A percentile compares a stretch with the other conserved stretches of the same genome.
Conservation (phyloP, 1,140 invertebrate species). For the Anoplophora glabripennis region DNA sequence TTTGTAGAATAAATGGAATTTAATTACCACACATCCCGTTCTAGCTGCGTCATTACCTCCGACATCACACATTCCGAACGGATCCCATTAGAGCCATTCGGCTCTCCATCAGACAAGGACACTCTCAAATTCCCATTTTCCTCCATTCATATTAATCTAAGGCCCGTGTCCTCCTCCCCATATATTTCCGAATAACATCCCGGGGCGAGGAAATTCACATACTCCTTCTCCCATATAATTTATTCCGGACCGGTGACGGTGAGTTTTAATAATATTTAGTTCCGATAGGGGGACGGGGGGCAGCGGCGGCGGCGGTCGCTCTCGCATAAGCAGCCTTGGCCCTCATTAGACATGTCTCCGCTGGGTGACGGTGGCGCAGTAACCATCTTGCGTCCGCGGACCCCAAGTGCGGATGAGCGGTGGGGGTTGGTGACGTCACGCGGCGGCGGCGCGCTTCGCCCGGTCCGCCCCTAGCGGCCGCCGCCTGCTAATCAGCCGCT, state of each 20-base stretch:
- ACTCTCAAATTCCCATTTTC: neutral
- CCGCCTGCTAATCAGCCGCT: constrained; percentile 13
- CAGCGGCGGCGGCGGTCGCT: constrained; percentile 8
- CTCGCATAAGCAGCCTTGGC: constrained; percentile 17
- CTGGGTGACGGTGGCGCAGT: constrained; percentile 14
- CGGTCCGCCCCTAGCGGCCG: constrained; percentile 10
- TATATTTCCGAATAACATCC: constrained; percentile 5
- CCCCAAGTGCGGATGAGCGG: constrained; percentile 7
- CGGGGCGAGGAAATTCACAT: constrained; percentile 13
- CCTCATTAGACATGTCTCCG: constrained; percentile 20
- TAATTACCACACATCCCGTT: no score
- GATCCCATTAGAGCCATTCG: no score
- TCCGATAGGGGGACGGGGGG: constrained; percentile 10
- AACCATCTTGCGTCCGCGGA: constrained; percentile 16
- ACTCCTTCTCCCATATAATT: constrained; percentile 21
- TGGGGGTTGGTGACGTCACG: constrained; percentile 13
- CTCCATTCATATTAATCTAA: constrained; percentile 6
- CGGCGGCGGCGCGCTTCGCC: constrained; percentile 14
- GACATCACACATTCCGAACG: no score
- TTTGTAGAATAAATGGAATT: no score
- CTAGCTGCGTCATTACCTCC: no score
- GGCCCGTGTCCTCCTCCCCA: neutral
- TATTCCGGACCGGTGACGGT: constrained; percentile 19
- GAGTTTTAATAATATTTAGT: constrained; percentile 24
- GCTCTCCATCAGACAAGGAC: no score